A percentile compares a stretch with the other conserved stretches of the same genome.
Conservation (phyloP, 1,140 invertebrate species). For the Lasaia peninsularis region DNA sequence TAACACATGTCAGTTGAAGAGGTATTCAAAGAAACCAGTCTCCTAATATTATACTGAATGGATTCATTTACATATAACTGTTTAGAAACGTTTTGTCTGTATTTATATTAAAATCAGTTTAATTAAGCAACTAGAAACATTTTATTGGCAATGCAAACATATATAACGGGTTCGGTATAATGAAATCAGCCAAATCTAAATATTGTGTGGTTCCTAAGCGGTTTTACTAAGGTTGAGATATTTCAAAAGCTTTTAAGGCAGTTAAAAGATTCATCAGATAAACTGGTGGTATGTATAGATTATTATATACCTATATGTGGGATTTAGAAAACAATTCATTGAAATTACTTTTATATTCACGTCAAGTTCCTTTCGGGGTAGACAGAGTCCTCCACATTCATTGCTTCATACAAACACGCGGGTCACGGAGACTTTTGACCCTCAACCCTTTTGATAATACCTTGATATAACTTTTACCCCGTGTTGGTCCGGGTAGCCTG, state of each 20-base stretch:
- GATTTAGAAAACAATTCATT: too few species aligned
- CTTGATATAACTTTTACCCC: too few species aligned
- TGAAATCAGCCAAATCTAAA: conserved; percentile 8
- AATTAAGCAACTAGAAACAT: conserved; percentile 3
- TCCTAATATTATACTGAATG: background rate
- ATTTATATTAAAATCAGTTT: conserved; percentile 10
- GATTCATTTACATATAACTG: conserved; percentile 11
- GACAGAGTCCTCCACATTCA: too few species aligned
- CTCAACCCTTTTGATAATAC: too few species aligned
- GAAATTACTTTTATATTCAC: too few species aligned
- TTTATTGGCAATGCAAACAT: conserved; percentile 1
- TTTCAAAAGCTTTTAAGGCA: background rate
- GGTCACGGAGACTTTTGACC: too few species aligned
- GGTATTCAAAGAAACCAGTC: background rate
- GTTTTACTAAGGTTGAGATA: background rate
- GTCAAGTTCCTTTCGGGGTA: too few species aligned
- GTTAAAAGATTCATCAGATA: background rate
- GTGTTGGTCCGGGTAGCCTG: too few species aligned
- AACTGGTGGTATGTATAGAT: too few species aligned
- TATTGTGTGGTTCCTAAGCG: background rate
- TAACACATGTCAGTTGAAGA: background rate
- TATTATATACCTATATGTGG: too few species aligned
- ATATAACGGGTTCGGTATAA: background rate
- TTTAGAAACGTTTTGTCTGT: background rate
- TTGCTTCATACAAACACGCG: too few species aligned